phyloP scores from a whole-genome alignment of 2,113 vertebrate species.

The Coturnix japonica region DNA sequence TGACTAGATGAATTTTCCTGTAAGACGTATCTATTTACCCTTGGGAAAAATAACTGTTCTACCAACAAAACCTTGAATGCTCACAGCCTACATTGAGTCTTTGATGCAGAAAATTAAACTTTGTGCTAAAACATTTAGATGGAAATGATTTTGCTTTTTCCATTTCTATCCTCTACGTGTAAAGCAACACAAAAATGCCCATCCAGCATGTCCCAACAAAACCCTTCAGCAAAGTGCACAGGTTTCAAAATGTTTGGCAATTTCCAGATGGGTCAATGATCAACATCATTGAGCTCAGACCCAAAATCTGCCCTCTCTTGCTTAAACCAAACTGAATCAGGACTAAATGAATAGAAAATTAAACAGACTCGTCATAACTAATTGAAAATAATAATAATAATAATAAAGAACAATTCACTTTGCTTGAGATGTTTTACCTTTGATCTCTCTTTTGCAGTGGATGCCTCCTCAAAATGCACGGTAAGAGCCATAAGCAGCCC shows the following conservation, averaged over 20 bases:
- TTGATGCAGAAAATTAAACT: neutral
- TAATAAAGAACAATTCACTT: constrained; percentile 30
- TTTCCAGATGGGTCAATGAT: neutral
- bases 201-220: neutral
- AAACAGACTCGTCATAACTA: neutral
- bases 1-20: neutral
- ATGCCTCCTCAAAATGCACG: constrained; percentile 84
- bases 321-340: neutral
- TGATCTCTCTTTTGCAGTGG: constrained; percentile 82
- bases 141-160: neutral
- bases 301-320: neutral
- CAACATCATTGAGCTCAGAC: neutral
- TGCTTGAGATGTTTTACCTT: constrained; percentile 85
- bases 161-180: neutral
- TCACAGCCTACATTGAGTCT: neutral
- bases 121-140: neutral
- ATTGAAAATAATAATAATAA: neutral
- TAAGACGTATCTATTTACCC: neutral
- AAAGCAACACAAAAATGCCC: neutral
- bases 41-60: neutral
- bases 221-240: neutral
- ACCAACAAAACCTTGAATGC: neutral
- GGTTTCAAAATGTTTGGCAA: neutral
- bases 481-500: constrained; percentile 90
- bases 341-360: fast-evolving